A percentile compares a stretch with the other conserved stretches of the same genome.
These are phyloP conservation scores for Sylvicola fuscatus DNA, from an alignment of 2,888 invertebrate genomes.

Conservation along the genomic window DNA sequence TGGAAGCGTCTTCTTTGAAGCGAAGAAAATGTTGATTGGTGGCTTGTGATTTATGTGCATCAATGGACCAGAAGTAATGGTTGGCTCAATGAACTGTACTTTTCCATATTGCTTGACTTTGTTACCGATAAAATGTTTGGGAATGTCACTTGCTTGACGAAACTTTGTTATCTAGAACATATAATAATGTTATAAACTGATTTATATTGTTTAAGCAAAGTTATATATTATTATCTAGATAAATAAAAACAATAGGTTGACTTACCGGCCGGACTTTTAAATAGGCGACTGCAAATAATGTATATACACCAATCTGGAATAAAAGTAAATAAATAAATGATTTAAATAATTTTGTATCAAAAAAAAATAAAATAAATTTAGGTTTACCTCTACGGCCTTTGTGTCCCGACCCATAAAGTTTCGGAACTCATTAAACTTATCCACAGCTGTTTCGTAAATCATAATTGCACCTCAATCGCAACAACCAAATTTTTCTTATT, in stretches of 20 bases:
- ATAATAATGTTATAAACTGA: constrained; percentile 8
- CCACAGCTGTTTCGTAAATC: too few relatives aligned
- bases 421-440: constrained; percentile 1
- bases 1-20: constrained; percentile 16
- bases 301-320: constrained; percentile 35
- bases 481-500: too few relatives aligned
- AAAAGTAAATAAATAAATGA: constrained; percentile 23
- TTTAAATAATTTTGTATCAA: not conserved
- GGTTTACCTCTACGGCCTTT: constrained; percentile 4
- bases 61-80: constrained; percentile 21
- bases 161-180: constrained; percentile 36
- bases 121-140: constrained; percentile 31
- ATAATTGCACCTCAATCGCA: too few relatives aligned
- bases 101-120: constrained; percentile 30
- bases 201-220: constrained; percentile 3
- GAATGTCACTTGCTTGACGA: constrained; percentile 34
- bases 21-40: constrained; percentile 29
- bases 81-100: constrained; percentile 31
- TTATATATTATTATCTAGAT: too few relatives aligned
- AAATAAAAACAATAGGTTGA: too few relatives aligned
- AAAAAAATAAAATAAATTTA: not conserved
- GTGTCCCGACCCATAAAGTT: constrained; percentile 3
- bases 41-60: constrained; percentile 35
- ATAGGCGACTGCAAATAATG: constrained; percentile 32
- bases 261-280: constrained; percentile 38